phyloP scores from a whole-genome alignment of 2,888 invertebrate species.

The Morpho deidamia region DNA sequence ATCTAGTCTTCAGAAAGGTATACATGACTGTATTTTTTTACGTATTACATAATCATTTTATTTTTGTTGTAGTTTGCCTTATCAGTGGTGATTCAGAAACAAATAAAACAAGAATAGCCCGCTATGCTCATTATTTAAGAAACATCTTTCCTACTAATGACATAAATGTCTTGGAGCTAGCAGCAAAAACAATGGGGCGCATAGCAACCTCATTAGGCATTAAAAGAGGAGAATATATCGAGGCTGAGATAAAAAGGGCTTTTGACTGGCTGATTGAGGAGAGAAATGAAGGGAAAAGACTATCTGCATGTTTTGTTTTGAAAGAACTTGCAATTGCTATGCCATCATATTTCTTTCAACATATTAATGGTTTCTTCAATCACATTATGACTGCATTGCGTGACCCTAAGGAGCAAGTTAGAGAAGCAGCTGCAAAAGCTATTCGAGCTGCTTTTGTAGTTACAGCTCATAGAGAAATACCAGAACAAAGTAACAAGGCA shows the following conservation, averaged over 20 bases:
- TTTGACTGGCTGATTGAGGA: slow-evolving; percentile 96
- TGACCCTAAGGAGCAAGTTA: slow-evolving; percentile 93
- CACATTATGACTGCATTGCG: slow-evolving; percentile 93
- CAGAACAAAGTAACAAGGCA: slow-evolving; percentile 91
- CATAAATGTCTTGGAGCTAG: slow-evolving; percentile 93
- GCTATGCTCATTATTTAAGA: slow-evolving; percentile 94
- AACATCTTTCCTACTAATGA: slow-evolving; percentile 94
- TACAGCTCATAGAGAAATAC: slow-evolving; percentile 95
- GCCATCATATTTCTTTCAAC: slow-evolving; percentile 97
- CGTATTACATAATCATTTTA: no score
- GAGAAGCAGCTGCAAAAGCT: slow-evolving; percentile 95
- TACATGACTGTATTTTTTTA: no score
- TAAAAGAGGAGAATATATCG: slow-evolving; percentile 96
- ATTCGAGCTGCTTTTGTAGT: slow-evolving; percentile 95
- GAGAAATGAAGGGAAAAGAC: slow-evolving; percentile 92
- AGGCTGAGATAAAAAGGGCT: slow-evolving; percentile 95
- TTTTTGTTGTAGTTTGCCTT: slow-evolving; percentile 85
- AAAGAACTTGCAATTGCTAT: slow-evolving; percentile 96
- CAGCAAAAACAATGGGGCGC: slow-evolving; percentile 95
- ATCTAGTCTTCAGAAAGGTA: no score
- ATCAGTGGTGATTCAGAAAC: slow-evolving; percentile 95
- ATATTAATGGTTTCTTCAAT: slow-evolving; percentile 93
- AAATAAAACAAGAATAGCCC: slow-evolving; percentile 89
- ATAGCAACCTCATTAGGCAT: slow-evolving; percentile 93
- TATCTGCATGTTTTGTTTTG: slow-evolving; percentile 94